These are phyloP conservation scores for Acanthisitta chloris DNA, from an alignment of 2,113 vertebrate genomes.

Conservation along the genomic window DNA sequence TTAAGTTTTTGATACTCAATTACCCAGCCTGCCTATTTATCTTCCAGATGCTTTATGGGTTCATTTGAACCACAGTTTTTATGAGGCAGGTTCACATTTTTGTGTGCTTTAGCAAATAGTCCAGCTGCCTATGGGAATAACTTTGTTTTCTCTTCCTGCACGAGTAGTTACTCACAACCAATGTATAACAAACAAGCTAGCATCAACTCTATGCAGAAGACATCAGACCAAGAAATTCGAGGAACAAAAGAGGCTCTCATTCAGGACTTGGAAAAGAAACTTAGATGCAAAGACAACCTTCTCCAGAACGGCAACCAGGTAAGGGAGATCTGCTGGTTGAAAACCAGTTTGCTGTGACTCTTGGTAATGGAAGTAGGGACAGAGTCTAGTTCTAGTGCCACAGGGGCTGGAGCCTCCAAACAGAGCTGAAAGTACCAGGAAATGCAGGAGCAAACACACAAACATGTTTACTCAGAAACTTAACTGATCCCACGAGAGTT, in stretches of 20 bases:
- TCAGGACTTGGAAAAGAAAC: constrained; percentile 93
- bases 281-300: constrained; percentile 86
- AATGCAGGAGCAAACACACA: background rate
- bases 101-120: background rate
- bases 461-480: background rate
- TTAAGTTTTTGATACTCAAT: background rate
- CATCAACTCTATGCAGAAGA: constrained; percentile 75
- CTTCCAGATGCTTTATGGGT: background rate
- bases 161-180: constrained; percentile 80
- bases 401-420: background rate
- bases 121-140: background rate
- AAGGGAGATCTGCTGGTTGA: background rate
- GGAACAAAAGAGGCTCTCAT: constrained; percentile 96
- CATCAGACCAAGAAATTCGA: constrained; percentile 90
- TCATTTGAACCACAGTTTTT: background rate
- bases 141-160: background rate
- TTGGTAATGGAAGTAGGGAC: background rate
- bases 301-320: constrained; percentile 90
- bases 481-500: background rate
- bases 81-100: background rate
- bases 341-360: background rate
- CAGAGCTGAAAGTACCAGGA: background rate
- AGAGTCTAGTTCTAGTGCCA: background rate
- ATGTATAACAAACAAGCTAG: constrained; percentile 81
- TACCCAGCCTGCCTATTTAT: too few species aligned